Conservation (phyloP, 2,888 invertebrate genomes). For the Cephalotes varians region DNA sequence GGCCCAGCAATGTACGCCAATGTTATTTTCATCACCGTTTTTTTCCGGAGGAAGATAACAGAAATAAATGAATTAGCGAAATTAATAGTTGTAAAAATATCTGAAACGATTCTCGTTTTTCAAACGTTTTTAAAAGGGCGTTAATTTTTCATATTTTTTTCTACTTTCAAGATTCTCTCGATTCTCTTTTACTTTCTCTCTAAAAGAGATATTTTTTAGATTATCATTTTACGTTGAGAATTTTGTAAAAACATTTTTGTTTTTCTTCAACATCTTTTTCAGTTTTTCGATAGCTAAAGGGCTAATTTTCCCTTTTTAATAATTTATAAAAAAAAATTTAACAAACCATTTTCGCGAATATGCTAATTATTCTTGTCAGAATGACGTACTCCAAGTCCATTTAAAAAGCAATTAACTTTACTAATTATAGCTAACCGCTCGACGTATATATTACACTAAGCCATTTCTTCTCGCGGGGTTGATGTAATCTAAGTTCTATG, state of each 20-base stretch:
- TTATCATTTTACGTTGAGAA: neutral
- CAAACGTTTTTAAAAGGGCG: neutral
- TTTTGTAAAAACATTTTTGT: neutral
- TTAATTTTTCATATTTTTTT: neutral
- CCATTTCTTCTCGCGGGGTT: neutral
- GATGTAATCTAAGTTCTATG: slow-evolving; percentile 24
- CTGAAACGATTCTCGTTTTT: neutral
- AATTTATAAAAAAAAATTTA: neutral
- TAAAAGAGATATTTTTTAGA: neutral
- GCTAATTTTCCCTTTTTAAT: neutral
- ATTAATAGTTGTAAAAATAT: neutral
- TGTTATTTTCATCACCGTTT: neutral
- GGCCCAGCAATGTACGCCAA: neutral
- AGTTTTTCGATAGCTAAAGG: neutral
- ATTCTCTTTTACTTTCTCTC: too few species aligned
- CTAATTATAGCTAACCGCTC: slow-evolving; percentile 33
- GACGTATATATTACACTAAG: neutral
- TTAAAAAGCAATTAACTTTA: slow-evolving; percentile 57
- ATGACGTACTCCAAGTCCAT: neutral
- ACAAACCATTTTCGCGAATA: neutral
- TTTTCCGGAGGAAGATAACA: neutral
- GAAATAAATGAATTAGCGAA: neutral
- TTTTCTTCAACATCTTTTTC: neutral
- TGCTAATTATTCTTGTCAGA: neutral
- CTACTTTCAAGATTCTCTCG: neutral